Percentiles rank a stretch among this genome's conserved stretches.
Conservation (phyloP, 2,888 invertebrate genomes). For the Chrysolina americana region DNA sequence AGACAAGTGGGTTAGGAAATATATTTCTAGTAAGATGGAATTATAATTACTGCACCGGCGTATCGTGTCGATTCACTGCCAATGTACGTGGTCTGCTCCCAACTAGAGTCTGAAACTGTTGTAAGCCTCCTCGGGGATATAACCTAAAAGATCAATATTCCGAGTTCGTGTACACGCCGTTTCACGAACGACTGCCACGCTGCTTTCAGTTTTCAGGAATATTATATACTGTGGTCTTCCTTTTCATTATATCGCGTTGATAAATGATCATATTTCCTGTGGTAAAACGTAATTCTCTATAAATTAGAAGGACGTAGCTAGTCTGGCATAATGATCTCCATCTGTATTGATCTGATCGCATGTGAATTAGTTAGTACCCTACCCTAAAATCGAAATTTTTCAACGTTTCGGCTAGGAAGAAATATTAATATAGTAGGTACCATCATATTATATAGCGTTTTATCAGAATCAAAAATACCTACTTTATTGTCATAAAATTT, state of each 20-base stretch:
- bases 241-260: constrained; percentile 13
- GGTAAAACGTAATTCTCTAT: not conserved
- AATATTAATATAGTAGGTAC: too few species aligned
- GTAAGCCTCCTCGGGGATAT: constrained; percentile 64
- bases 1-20: constrained; percentile 35
- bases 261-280: constrained; percentile 8
- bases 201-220: constrained; percentile 35
- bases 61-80: constrained; percentile 28
- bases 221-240: constrained; percentile 16
- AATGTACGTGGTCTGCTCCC: constrained; percentile 46
- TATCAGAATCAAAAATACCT: too few species aligned
- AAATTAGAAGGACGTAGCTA: constrained; percentile 1
- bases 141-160: constrained; percentile 67
- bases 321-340: not conserved
- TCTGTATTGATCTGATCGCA: not conserved
- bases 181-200: constrained; percentile 41
- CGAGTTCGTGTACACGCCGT: constrained; percentile 54
- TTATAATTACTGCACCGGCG: constrained; percentile 37
- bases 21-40: constrained; percentile 18
- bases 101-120: constrained; percentile 55
- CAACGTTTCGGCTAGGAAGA: too few species aligned
- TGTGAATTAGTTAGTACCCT: too few species aligned
- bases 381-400: too few species aligned
- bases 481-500: too few species aligned
- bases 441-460: too few species aligned